phyloP scores from a whole-genome alignment of 2,113 vertebrate species.

The Bombycilla garrulus region DNA sequence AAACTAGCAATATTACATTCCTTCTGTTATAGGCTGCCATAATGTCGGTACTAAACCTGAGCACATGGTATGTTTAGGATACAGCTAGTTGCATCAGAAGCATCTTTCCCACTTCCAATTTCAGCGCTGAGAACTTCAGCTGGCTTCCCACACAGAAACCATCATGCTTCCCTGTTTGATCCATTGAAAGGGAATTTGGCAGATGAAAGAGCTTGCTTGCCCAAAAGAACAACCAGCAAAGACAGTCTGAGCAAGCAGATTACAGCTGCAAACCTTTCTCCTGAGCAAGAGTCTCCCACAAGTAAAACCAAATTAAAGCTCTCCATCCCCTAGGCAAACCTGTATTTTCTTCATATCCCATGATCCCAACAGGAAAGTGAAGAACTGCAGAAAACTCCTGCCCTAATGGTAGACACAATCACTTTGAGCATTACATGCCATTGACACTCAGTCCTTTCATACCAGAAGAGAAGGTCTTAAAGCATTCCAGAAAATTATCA shows the following conservation, averaged over 20 bases:
- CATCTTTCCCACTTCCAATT: neutral
- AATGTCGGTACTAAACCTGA: neutral
- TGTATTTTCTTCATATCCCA: neutral
- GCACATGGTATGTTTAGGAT: neutral
- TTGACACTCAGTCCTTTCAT: neutral
- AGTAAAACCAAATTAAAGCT: neutral
- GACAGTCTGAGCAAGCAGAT: neutral
- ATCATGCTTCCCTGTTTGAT: neutral
- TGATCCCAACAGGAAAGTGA: neutral
- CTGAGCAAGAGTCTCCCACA: neutral
- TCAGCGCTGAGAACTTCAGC: neutral
- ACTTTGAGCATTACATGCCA: neutral
- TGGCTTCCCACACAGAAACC: neutral
- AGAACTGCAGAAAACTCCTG: neutral
- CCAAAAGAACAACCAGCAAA: neutral
- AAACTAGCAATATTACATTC: neutral
- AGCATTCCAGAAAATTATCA: neutral
- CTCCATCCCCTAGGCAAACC: neutral
- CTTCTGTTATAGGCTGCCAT: neutral
- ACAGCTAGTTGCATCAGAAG: neutral
- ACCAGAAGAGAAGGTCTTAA: neutral
- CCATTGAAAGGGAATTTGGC: neutral
- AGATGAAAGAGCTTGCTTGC: neutral
- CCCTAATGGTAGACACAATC: neutral
- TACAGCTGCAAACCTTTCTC: neutral